Evolutionary conservation across 1,140 invertebrate genomes (phyloP).

Genomic region (Nephila pilipes): DNA sequence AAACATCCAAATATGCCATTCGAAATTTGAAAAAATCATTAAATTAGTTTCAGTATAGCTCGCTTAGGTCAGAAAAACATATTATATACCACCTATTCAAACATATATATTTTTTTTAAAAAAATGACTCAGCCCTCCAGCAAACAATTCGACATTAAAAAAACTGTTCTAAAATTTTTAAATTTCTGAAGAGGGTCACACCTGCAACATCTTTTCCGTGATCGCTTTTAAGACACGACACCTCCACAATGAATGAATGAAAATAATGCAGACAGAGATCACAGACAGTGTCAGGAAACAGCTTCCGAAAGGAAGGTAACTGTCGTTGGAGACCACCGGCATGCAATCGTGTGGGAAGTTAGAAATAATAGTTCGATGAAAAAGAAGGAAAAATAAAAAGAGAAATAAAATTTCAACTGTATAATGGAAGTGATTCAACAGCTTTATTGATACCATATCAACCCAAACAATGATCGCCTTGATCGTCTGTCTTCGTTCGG

Average conservation of each 20-base stretch:
- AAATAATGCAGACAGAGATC: background rate
- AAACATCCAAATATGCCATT: too few relatives aligned
- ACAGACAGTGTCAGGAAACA: background rate
- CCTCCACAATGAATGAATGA: background rate
- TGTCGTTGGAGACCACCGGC: background rate
- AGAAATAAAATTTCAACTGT: background rate
- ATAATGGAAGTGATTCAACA: conserved; percentile 15
- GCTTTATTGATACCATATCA: conserved; percentile 33
- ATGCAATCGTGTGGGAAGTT: conserved; percentile 1
- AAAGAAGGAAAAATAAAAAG: background rate
- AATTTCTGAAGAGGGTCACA: too few relatives aligned
- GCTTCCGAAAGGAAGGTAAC: background rate
- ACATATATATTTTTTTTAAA: too few relatives aligned
- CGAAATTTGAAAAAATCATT: too few relatives aligned
- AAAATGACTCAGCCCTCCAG: too few relatives aligned
- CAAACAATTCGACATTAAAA: too few relatives aligned
- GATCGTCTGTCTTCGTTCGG: conserved; percentile 26
- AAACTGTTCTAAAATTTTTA: too few relatives aligned
- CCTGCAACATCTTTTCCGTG: background rate
- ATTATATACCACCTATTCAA: too few relatives aligned
- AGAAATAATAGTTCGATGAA: background rate
- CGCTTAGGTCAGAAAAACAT: too few relatives aligned
- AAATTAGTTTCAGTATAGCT: too few relatives aligned
- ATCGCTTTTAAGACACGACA: background rate
- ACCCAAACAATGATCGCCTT: conserved; percentile 48